A percentile compares a stretch with the other conserved stretches of the same genome.
Conservation (phyloP, 1,140 invertebrate species). For the Ceratina australensis region DNA sequence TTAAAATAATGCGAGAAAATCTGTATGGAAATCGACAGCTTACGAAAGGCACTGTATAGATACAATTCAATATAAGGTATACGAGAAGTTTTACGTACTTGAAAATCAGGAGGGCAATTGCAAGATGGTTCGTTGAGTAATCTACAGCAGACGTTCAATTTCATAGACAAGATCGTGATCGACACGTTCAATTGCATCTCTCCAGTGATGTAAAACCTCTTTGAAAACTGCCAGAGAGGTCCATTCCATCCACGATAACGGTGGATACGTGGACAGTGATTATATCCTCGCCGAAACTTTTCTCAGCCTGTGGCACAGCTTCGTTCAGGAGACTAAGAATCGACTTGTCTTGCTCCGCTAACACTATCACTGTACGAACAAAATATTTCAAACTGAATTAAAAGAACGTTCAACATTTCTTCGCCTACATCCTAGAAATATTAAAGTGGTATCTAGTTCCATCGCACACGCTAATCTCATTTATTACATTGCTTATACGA, state of each 20-base stretch:
- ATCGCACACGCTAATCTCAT: neutral
- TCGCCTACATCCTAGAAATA: neutral
- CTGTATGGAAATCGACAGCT: conserved; percentile 43
- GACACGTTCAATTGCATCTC: conserved; percentile 66
- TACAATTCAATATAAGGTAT: too few species aligned
- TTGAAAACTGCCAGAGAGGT: conserved; percentile 66
- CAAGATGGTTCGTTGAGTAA: conserved; percentile 65
- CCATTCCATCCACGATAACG: conserved; percentile 67
- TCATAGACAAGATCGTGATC: conserved; percentile 75
- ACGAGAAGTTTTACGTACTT: conserved; percentile 57
- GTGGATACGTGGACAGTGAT: conserved; percentile 64
- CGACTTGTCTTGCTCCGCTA: conserved; percentile 67
- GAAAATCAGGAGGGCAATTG: conserved; percentile 69
- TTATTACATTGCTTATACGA: neutral
- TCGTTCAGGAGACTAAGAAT: conserved; percentile 67
- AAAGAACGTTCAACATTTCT: neutral
- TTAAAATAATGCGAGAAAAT: conserved; percentile 69
- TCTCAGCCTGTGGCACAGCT: conserved; percentile 65
- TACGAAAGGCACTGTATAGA: neutral
- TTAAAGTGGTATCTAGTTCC: neutral
- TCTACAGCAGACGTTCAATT: conserved; percentile 79
- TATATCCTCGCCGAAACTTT: conserved; percentile 54
- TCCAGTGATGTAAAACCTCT: conserved; percentile 71
- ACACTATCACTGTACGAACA: conserved; percentile 67
- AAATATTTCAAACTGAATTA: neutral